phyloP scores from a whole-genome alignment of 2,797 vertebrate genomes.

The Pterois miles region DNA sequence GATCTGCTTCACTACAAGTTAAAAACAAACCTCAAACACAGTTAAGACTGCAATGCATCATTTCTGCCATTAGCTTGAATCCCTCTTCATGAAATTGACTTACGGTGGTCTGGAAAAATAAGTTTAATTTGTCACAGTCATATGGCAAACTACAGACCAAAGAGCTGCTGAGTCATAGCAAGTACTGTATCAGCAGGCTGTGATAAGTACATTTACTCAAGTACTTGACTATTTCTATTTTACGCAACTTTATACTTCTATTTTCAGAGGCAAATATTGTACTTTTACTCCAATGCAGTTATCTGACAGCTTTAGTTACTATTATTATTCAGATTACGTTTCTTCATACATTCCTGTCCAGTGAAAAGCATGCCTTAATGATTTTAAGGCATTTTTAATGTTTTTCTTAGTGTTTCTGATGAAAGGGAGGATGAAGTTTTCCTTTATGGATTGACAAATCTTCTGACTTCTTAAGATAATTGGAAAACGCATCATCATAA shows the following conservation, averaged over 20 bases:
- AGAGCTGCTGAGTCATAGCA: background rate
- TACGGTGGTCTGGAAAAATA: background rate
- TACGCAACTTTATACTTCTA: background rate
- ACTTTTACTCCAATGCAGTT: background rate
- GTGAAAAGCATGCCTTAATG: too few relatives aligned
- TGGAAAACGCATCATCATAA: background rate
- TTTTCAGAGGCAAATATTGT: background rate
- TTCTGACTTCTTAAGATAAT: too few relatives aligned
- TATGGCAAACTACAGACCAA: background rate
- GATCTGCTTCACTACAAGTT: conserved; percentile 48
- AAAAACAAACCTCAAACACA: conserved; percentile 32
- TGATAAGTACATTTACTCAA: background rate
- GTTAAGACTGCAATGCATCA: conserved; percentile 77
- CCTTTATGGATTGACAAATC: background rate
- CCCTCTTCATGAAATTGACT: background rate
- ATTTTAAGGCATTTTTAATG: too few relatives aligned
- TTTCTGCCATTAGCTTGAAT: conserved; percentile 82
- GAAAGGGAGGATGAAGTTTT: too few relatives aligned
- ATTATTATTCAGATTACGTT: too few relatives aligned
- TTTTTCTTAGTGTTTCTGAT: too few relatives aligned
- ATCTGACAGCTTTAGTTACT: background rate
- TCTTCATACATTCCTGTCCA: too few relatives aligned
- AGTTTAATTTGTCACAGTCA: background rate
- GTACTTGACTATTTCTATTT: background rate
- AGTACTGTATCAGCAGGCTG: too few relatives aligned